Percentiles rank a stretch among this genome's conserved stretches.
Evolutionary conservation across 2,888 invertebrate species (phyloP).

Genomic region (Drosophila borborema): DNA sequence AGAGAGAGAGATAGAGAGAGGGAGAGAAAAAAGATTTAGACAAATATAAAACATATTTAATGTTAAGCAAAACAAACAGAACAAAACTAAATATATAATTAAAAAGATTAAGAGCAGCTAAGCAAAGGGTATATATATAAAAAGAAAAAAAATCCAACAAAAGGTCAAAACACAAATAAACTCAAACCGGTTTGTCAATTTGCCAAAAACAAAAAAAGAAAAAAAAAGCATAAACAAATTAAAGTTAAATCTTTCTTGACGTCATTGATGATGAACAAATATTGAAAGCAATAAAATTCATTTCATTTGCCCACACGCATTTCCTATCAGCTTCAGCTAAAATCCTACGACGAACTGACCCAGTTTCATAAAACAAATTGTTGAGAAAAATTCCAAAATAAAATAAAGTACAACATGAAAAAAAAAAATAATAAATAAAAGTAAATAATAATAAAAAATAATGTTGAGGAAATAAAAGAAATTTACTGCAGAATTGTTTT

Average conservation of each 20-base stretch:
- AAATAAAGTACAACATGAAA: slow-evolving; percentile 2
- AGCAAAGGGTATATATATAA: slow-evolving; percentile 37
- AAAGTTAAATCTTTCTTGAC: slow-evolving; percentile 47
- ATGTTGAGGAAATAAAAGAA: slow-evolving; percentile 52
- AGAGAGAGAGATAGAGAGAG: slow-evolving; percentile 31
- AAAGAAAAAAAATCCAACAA: slow-evolving; percentile 26
- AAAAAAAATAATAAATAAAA: slow-evolving; percentile 38
- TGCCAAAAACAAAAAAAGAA: slow-evolving; percentile 23
- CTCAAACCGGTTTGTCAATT: slow-evolving; percentile 65
- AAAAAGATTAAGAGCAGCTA: slow-evolving; percentile 57
- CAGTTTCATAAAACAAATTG: slow-evolving; percentile 50
- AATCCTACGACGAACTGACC: slow-evolving; percentile 58
- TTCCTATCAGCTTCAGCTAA: slow-evolving; percentile 21
- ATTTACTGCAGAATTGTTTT: slow-evolving; percentile 62
- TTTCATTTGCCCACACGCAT: slow-evolving; percentile 37
- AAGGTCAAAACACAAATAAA: slow-evolving; percentile 61
- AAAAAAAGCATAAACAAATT: slow-evolving; percentile 4
- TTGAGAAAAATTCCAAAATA: slow-evolving; percentile 9
- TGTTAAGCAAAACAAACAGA: neutral
- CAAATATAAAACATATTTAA: neutral
- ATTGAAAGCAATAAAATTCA: slow-evolving; percentile 58
- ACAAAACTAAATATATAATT: slow-evolving; percentile 61
- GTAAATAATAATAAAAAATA: slow-evolving; percentile 1
- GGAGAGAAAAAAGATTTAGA: slow-evolving; percentile 37
- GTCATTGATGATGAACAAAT: slow-evolving; percentile 49